Evolutionary conservation across 2,113 vertebrate genomes (phyloP).

Genomic region (Puffinus mauretanicus): DNA sequence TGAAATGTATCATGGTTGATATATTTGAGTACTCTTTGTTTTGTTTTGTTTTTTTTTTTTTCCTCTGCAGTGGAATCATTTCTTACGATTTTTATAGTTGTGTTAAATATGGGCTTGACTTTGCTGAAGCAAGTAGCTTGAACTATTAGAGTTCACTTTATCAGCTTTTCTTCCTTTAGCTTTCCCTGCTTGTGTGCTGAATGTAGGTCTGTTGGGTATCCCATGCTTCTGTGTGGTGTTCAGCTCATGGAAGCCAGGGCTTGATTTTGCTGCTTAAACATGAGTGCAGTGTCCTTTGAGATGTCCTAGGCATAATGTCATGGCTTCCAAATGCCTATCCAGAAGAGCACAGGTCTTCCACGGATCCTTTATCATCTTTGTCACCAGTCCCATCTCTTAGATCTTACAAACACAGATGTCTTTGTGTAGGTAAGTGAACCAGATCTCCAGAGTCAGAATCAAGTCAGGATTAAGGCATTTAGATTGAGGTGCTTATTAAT

Average conservation of each 20-base stretch:
- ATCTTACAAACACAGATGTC: not conserved
- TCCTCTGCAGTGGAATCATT: not conserved
- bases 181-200: not conserved
- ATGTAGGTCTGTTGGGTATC: not conserved
- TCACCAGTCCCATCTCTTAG: not conserved
- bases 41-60: not conserved
- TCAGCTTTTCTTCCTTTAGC: not conserved
- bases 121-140: not conserved
- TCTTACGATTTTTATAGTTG: not conserved
- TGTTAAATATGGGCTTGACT: not conserved
- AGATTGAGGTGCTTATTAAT: not conserved
- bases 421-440: not conserved
- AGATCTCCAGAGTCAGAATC: not conserved
- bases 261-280: not conserved
- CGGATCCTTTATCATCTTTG: not conserved
- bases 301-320: not conserved
- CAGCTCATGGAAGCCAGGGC: not conserved
- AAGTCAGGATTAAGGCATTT: not conserved
- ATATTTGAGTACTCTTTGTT: not conserved
- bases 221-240: not conserved
- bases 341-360: not conserved
- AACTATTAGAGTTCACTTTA: not conserved
- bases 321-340: not conserved
- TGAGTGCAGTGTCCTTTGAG: not conserved
- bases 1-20: not conserved